Conservation (phyloP, 2,888 invertebrate genomes). For the Cyrtodaria siliqua region DNA sequence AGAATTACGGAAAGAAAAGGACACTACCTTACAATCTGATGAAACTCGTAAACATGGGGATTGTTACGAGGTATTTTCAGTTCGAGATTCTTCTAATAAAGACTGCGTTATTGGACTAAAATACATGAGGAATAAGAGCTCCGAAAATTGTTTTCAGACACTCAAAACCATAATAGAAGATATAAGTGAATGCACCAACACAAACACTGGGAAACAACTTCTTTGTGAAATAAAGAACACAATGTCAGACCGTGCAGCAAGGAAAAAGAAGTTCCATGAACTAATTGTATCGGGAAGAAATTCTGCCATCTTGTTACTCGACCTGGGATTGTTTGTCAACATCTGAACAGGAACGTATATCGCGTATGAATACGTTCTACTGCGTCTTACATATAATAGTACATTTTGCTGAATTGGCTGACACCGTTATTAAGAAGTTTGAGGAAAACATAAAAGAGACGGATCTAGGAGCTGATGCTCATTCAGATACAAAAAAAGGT, state of each 20-base stretch:
- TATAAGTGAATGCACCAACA: not conserved
- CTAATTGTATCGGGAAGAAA: constrained; percentile 28
- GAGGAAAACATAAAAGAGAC: constrained; percentile 21
- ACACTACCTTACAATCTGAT: constrained; percentile 1
- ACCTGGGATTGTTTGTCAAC: constrained; percentile 31
- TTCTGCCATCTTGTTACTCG: constrained; percentile 29
- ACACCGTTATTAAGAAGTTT: constrained; percentile 24
- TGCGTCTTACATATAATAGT: constrained; percentile 42
- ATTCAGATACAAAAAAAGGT: constrained; percentile 28
- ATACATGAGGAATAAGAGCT: constrained; percentile 6
- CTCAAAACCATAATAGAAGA: not conserved
- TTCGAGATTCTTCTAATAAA: not conserved
- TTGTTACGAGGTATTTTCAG: constrained; percentile 5
- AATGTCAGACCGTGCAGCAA: constrained; percentile 36
- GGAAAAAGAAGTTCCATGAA: constrained; percentile 38
- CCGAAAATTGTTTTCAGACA: not conserved
- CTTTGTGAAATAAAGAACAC: constrained; percentile 12
- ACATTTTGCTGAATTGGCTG: constrained; percentile 43
- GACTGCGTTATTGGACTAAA: constrained; percentile 12
- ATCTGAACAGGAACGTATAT: constrained; percentile 25
- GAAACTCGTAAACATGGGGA: no score
- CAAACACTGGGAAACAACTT: not conserved
- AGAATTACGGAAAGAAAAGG: not conserved
- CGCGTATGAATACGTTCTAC: constrained; percentile 35
- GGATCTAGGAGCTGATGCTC: constrained; percentile 22